Evolutionary conservation across 1,140 invertebrate genomes (phyloP), one percentile per base, ranked within the genome.

Genomic region (Marisa cornuarietis): DNA sequence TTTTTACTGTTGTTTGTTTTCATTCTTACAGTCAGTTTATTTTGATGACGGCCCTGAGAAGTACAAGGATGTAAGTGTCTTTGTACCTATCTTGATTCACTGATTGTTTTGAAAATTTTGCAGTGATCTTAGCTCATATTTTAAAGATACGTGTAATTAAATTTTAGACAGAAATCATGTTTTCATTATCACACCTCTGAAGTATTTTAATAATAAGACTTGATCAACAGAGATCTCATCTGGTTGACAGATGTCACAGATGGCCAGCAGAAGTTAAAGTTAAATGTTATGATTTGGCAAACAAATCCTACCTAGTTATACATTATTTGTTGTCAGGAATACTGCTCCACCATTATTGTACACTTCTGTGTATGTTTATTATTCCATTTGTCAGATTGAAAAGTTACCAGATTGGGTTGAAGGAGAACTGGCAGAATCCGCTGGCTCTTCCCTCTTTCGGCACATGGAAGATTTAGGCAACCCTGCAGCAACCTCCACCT

Each of bases 331-430:
- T n/a, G 6, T 68, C 65, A 68, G 65, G 14, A n/a, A 68, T 68
- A 11, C n/a, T 68, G 22, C 65, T 31, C 13, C 42, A n/a, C 14
- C 42, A 31, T 69, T 69, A 69, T 71, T 24, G 13, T 71, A 2
- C 18, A 26, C 51, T 31, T 49, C 22, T 71, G 8, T 22, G 7
- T 31, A 20, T 20, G 18, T 42, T 49, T 31, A 54, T 72, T 71
- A 13, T 71, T 75, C 14, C 71, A 14, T 42, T 77, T 62, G 18
- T 20, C 79, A 83, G 83, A 61, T 81, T 83, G 85, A 88, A 54
- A 84, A 85, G 73, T 82, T 88, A 31, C 88, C 88, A 75, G 87
- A 89, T 65, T 89, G 87, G 88, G 88, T 89, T 31, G 84, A 85
- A 68, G 88, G 87, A 65, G 86, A 89, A 76, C 79, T 89, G 61